Percentiles rank a stretch among this genome's conserved stretches.
Evolutionary conservation across 2,888 invertebrate species (phyloP).

Genomic region (Aphodius granarius): DNA sequence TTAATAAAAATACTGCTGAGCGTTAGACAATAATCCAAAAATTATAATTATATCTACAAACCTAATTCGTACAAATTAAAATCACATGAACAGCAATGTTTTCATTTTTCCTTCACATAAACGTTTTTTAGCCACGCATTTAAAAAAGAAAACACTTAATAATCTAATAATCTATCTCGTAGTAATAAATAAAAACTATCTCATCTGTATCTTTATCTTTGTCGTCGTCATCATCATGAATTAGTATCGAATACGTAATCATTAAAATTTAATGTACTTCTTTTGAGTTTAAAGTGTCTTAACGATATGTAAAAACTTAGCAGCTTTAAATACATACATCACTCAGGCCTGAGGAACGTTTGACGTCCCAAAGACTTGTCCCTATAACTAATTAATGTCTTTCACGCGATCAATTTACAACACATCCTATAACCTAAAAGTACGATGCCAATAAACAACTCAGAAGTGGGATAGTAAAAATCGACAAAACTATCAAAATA

Average conservation of each 20-base stretch:
- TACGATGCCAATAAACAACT: conserved; percentile 37
- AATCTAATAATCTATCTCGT: conserved; percentile 30
- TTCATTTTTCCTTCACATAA: conserved; percentile 13
- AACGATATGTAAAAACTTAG: conserved; percentile 22
- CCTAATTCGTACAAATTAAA: conserved; percentile 36
- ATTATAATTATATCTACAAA: conserved; percentile 35
- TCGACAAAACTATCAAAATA: conserved; percentile 33
- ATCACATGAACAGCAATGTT: conserved; percentile 38
- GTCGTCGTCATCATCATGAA: too few species aligned
- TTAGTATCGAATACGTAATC: neutral
- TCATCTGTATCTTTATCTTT: conserved; percentile 29
- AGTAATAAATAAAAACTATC: conserved; percentile 35
- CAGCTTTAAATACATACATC: conserved; percentile 21
- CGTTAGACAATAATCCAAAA: conserved; percentile 43
- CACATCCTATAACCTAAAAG: conserved; percentile 35
- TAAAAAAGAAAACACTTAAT: conserved; percentile 32
- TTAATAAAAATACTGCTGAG: conserved; percentile 35
- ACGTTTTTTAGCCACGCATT: conserved; percentile 31
- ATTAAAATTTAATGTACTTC: conserved; percentile 9
- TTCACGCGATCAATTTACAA: neutral
- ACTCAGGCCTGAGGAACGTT: conserved; percentile 14
- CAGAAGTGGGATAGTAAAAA: conserved; percentile 35
- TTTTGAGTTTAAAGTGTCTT: conserved; percentile 9
- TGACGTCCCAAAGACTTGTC: conserved; percentile 8
- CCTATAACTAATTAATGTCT: neutral